A percentile compares a stretch with the other conserved stretches of the same genome.
phyloP scores from a whole-genome alignment of 1,140 invertebrate genomes.

The Lepidurus packardi region DNA sequence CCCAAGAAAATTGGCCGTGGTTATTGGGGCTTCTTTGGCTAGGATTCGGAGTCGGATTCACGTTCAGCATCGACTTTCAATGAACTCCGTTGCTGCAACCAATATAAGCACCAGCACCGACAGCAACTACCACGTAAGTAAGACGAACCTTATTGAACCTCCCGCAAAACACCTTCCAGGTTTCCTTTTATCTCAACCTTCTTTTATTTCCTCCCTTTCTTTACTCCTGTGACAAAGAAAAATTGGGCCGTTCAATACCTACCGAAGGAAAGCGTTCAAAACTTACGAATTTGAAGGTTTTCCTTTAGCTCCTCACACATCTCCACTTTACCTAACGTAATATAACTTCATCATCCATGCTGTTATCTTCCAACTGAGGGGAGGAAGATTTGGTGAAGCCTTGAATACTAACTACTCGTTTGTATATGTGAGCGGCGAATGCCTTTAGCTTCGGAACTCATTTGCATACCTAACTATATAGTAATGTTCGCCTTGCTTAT shows the following conservation, averaged over 20 bases:
- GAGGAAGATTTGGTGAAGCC: too few relatives aligned
- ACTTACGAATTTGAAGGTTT: neutral
- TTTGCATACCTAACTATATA: too few relatives aligned
- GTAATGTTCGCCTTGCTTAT: too few relatives aligned
- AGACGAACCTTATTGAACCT: constrained; percentile 2
- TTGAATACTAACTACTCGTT: too few relatives aligned
- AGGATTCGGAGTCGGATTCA: neutral
- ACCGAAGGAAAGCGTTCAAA: neutral
- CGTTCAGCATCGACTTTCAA: neutral
- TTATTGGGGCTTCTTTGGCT: constrained; percentile 1
- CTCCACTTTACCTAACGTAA: too few relatives aligned
- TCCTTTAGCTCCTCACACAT: neutral
- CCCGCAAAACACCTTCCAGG: neutral
- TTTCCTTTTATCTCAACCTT: constrained; percentile 10
- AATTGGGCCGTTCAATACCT: neutral
- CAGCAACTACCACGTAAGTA: constrained; percentile 18
- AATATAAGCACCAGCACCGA: constrained; percentile 6
- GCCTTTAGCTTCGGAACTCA: too few relatives aligned
- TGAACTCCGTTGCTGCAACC: neutral
- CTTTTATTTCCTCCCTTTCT: neutral
- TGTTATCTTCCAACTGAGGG: too few relatives aligned
- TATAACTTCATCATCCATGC: too few relatives aligned
- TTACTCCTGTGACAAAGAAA: neutral
- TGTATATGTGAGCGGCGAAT: too few relatives aligned
- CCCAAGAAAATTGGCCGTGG: constrained; percentile 3